phyloP scores from a whole-genome alignment of 2,888 invertebrate genomes.

The Frankliniella intonsa region DNA sequence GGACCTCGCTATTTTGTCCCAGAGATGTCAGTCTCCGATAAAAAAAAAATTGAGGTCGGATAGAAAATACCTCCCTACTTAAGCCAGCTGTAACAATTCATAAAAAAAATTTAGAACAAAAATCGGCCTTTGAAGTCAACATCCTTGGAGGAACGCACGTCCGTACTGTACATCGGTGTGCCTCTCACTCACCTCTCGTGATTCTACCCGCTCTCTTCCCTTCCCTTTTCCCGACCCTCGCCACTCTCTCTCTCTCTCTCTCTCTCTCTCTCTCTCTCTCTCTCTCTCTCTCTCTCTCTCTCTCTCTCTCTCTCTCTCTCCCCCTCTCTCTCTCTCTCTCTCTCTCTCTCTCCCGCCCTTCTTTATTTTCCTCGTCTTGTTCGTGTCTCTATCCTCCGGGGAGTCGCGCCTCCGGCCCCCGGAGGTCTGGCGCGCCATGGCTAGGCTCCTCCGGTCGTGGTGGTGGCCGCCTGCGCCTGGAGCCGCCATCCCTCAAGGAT shows the following conservation, averaged over 20 bases:
- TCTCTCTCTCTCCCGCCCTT: neutral
- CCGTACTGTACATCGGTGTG: too few species aligned
- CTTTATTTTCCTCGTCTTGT: neutral
- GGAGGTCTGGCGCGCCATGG: neutral
- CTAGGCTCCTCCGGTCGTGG: neutral
- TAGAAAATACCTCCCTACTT: too few species aligned
- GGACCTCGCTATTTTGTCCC: neutral
- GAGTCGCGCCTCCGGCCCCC: neutral
- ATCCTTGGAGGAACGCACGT: too few species aligned
- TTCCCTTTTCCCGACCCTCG: neutral
- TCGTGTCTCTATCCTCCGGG: neutral
- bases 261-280: constrained; percentile 10
- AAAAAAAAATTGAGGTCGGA: too few species aligned
- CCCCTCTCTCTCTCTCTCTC: neutral
- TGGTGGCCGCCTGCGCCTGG: neutral
- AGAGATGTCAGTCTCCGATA: neutral
- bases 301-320: constrained; percentile 11
- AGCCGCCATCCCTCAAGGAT: neutral
- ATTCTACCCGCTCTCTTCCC: too few species aligned
- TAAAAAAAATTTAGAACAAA: too few species aligned
- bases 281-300: constrained; percentile 15
- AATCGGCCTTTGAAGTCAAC: too few species aligned
- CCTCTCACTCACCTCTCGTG: too few species aligned
- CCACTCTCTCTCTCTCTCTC: neutral
- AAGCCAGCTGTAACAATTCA: too few species aligned